Percentiles rank a stretch among this genome's conserved stretches.
Evolutionary conservation across 92 coral and sea anemone genomes (phyloP).

Genomic region (Diadumene lineata): DNA sequence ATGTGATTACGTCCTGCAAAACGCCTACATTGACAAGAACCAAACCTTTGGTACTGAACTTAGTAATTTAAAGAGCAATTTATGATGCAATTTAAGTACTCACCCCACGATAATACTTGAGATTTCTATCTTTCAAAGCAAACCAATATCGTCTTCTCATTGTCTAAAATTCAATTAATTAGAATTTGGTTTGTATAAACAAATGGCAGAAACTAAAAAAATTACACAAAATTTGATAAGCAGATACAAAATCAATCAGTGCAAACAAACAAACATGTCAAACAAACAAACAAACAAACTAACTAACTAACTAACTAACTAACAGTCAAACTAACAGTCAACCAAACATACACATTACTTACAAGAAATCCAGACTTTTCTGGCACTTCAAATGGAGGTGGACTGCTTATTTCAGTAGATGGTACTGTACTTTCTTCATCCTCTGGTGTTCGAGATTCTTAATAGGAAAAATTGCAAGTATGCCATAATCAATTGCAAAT

Average conservation of each 20-base stretch:
- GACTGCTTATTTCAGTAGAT: not conserved
- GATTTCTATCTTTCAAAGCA: slow-evolving; percentile 75
- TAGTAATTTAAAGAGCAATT: too few relatives aligned
- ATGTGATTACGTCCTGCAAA: too few relatives aligned
- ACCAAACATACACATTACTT: slow-evolving; percentile 30
- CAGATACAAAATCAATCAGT: not conserved
- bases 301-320: too few relatives aligned
- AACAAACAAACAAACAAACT: too few relatives aligned
- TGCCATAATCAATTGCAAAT: too few relatives aligned
- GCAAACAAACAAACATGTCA: too few relatives aligned
- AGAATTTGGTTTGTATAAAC: too few relatives aligned
- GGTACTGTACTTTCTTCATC: not conserved
- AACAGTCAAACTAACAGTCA: too few relatives aligned
- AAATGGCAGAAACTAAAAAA: too few relatives aligned
- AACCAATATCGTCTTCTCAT: slow-evolving; percentile 86
- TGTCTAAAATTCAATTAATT: slow-evolving; percentile 50
- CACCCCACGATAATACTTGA: slow-evolving; percentile 90
- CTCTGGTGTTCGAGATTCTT: not conserved
- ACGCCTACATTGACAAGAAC: too few relatives aligned
- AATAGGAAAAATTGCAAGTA: not conserved
- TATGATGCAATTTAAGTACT: not conserved
- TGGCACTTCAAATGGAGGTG: slow-evolving; percentile 38
- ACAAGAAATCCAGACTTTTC: slow-evolving; percentile 79
- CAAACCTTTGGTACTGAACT: too few relatives aligned
- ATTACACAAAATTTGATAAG: not conserved